Conservation (phyloP, 2,888 invertebrate genomes). For the Amphimallon solstitiale region DNA sequence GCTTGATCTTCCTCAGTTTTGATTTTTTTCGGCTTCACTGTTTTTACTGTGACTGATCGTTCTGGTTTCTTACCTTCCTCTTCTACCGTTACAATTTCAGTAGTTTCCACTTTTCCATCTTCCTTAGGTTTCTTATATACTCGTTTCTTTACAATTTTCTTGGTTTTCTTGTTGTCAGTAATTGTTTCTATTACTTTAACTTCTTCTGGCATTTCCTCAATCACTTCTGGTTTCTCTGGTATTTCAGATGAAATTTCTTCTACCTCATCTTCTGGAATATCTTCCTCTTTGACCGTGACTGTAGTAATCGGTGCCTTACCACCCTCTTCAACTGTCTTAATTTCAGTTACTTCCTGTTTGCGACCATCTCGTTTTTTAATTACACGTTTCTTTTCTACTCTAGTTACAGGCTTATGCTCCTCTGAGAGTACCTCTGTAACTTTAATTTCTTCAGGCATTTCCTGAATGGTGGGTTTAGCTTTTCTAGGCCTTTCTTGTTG, state of each 20-base stretch:
- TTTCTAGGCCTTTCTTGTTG: constrained; percentile 47
- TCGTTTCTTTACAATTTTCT: constrained; percentile 36
- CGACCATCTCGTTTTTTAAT: constrained; percentile 55
- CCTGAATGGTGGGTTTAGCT: constrained; percentile 50
- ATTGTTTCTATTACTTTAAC: constrained; percentile 45
- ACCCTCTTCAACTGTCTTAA: constrained; percentile 61
- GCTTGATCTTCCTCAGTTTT: constrained; percentile 38
- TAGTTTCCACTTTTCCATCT: constrained; percentile 53
- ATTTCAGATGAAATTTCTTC: constrained; percentile 20
- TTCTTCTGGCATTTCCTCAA: constrained; percentile 52
- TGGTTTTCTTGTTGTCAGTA: constrained; percentile 45
- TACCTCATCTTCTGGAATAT: constrained; percentile 43
- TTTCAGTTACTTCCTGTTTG: constrained; percentile 56
- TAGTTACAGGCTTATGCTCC: constrained; percentile 47
- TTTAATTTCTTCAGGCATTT: constrained; percentile 51
- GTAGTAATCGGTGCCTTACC: constrained; percentile 46
- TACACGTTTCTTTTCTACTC: constrained; percentile 56
- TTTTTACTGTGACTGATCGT: constrained; percentile 53
- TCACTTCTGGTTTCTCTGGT: constrained; percentile 36
- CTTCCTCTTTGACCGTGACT: constrained; percentile 51
- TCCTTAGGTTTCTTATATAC: constrained; percentile 49
- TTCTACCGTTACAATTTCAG: constrained; percentile 53
- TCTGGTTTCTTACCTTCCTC: constrained; percentile 60
- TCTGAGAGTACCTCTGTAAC: constrained; percentile 39
- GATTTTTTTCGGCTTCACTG: constrained; percentile 47